Conservation (phyloP, 2,113 vertebrate species). For the Aegithalos caudatus region DNA sequence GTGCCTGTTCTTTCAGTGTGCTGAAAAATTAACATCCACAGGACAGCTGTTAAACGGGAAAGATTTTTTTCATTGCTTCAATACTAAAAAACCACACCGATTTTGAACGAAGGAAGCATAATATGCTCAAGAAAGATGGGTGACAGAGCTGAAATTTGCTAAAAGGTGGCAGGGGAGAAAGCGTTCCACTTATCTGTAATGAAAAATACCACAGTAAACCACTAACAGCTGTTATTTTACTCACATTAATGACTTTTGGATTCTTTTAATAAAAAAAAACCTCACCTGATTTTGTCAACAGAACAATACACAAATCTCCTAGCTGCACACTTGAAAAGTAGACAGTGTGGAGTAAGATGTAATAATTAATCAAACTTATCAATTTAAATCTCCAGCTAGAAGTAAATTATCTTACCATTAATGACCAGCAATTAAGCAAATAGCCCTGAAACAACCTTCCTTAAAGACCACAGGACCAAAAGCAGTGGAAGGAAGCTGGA, state of each 20-base stretch:
- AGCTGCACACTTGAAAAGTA: background rate
- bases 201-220: background rate
- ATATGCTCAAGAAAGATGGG: background rate
- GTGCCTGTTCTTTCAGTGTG: background rate
- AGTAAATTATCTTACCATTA: background rate
- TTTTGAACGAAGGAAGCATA: background rate
- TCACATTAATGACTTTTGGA: background rate
- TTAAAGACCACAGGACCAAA: background rate
- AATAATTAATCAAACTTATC: background rate
- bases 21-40: background rate
- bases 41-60: slow-evolving; percentile 7
- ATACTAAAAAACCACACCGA: background rate
- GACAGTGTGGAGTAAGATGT: background rate
- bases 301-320: background rate
- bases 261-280: background rate
- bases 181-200: background rate
- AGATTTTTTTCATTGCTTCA: background rate
- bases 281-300: background rate
- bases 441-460: background rate
- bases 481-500: background rate
- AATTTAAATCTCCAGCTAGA: background rate
- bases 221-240: background rate
- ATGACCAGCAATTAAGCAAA: background rate
- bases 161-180: background rate
- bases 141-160: background rate